Conservation (phyloP, 2,113 vertebrate genomes). For the Aythya baeri region DNA sequence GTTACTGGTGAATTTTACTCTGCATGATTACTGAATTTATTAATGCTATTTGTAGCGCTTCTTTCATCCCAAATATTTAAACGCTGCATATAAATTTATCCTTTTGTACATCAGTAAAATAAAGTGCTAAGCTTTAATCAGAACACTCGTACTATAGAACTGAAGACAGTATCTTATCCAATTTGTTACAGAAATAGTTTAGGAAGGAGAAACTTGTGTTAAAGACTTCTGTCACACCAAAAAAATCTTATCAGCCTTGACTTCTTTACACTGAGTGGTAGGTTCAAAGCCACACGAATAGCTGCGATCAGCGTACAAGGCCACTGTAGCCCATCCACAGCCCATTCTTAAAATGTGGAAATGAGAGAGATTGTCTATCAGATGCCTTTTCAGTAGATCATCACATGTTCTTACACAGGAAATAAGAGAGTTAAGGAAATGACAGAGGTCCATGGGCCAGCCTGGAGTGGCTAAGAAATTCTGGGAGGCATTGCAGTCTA, state of each 20-base stretch:
- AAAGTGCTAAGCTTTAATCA: not conserved
- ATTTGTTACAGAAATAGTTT: not conserved
- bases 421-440: not conserved
- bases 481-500: not conserved
- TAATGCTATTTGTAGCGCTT: not conserved
- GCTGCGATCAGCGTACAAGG: not conserved
- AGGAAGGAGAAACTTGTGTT: not conserved
- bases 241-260: not conserved
- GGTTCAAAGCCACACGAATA: not conserved
- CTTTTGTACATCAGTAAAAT: not conserved
- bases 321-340: not conserved
- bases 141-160: not conserved
- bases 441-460: not conserved
- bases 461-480: not conserved
- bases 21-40: not conserved
- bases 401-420: accelerated
- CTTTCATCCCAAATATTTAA: not conserved
- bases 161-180: not conserved
- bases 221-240: not conserved
- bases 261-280: not conserved
- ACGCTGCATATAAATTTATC: not conserved
- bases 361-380: not conserved
- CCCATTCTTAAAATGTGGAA: not conserved
- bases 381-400: not conserved
- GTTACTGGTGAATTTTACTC: not conserved